Conservation (phyloP, 2,797 vertebrate genomes). For the Nannoperca australis region DNA sequence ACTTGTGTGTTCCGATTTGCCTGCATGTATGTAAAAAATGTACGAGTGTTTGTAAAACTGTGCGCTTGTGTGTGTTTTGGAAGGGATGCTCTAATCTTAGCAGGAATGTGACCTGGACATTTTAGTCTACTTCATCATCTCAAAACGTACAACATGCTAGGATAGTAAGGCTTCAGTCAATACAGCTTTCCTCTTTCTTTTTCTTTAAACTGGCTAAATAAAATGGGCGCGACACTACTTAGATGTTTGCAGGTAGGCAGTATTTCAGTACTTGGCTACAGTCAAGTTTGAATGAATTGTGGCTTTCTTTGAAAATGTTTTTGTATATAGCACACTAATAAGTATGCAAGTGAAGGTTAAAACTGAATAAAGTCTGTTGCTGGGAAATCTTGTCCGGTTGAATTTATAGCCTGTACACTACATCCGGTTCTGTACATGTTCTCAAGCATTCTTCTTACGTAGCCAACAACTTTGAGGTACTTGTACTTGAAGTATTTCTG, state of each 20-base stretch:
- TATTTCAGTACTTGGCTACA: slow-evolving; percentile 38
- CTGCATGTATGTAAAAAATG: slow-evolving; percentile 70
- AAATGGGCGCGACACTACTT: slow-evolving; percentile 19
- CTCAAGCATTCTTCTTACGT: neutral
- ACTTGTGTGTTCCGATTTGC: slow-evolving; percentile 50
- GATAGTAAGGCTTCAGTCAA: slow-evolving; percentile 38
- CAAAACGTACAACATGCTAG: slow-evolving; percentile 30
- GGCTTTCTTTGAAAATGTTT: slow-evolving; percentile 61
- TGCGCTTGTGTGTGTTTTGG: slow-evolving; percentile 62
- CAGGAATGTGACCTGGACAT: slow-evolving; percentile 41
- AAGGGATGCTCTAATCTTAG: slow-evolving; percentile 46
- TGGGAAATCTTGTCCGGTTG: slow-evolving; percentile 65
- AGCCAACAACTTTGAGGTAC: neutral
- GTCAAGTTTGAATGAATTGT: slow-evolving; percentile 47
- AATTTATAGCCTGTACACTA: slow-evolving; percentile 51
- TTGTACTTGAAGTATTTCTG: slow-evolving; percentile 6
- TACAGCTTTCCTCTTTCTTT: slow-evolving; percentile 29
- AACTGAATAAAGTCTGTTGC: slow-evolving; percentile 75
- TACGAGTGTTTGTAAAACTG: slow-evolving; percentile 67
- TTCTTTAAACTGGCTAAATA: slow-evolving; percentile 49
- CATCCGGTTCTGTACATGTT: neutral
- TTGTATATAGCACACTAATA: slow-evolving; percentile 74
- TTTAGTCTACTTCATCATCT: slow-evolving; percentile 41
- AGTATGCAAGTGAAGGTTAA: slow-evolving; percentile 72
- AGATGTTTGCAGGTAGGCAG: slow-evolving; percentile 38